These are phyloP conservation scores for Malurus elegans DNA, from an alignment of 2,113 vertebrate genomes.

Conservation along the genomic window DNA sequence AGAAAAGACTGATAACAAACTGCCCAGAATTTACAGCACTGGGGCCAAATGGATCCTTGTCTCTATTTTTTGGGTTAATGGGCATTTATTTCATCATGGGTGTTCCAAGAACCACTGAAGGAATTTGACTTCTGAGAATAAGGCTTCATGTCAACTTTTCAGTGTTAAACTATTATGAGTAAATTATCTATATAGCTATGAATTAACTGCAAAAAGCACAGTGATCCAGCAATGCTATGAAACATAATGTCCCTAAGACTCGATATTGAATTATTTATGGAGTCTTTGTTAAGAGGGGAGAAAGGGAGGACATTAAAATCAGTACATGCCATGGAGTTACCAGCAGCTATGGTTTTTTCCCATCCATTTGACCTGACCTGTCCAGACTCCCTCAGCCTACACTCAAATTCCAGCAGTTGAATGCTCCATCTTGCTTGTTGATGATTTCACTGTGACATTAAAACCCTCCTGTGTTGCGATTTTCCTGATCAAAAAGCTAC, in stretches of 20 bases:
- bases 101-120: not conserved
- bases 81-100: not conserved
- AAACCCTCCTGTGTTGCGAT: not conserved
- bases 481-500: not conserved
- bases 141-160: not conserved
- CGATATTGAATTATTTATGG: not conserved
- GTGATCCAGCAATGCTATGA: not conserved
- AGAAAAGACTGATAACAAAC: not conserved
- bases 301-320: not conserved
- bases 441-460: not conserved
- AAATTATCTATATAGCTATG: not conserved
- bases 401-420: not conserved
- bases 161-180: not conserved
- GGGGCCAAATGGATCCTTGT: rapidly evolving
- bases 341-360: not conserved
- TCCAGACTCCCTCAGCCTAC: not conserved
- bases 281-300: not conserved
- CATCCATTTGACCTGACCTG: not conserved
- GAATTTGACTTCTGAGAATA: not conserved
- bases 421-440: not conserved
- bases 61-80: not conserved
- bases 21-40: not conserved
- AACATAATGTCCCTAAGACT: not conserved
- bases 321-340: rapidly evolving
- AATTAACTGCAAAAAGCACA: not conserved